Base-by-base conservation (phyloP, 2,113 vertebrate genomes). In the Pluvialis apricaria region DNA sequence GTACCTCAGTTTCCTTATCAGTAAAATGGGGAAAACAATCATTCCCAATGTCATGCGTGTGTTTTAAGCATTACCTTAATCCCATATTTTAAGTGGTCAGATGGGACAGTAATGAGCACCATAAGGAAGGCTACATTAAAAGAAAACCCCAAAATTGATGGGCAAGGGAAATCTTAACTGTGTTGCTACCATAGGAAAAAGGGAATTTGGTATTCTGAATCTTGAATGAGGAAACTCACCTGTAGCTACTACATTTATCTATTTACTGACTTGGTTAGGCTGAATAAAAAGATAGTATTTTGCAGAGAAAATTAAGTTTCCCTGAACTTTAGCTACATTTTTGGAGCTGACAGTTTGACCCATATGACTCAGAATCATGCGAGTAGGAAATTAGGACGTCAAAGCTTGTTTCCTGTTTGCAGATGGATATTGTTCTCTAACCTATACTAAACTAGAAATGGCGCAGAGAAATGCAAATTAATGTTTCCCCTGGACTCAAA, bases 391-490 rank as follows among this genome's bases (percentile, higher is more conserved):
- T 70, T 13, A 71, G 55, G 70, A 93, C 77, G 47, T 88, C 95
- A 96, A 31, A 55, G 32, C 75, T 86, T 73, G 52, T 82, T 96
- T 96, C 97, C 93, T 92, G 86, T 84, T 77, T 75, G 90, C 88
- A 78, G 61, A 71, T 86, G 82, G 60, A 76, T 84, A 94, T 88
- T 96, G 94, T 94, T 93, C 90, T 91, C 64, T 28, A 91, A 28
- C 26, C 15, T 31, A 58, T 18, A 32, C 47, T 80, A 49, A 95
- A 77, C 26, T n/a, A 76, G 44, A 61, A 96, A 72, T 38, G 42
- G 66, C 49, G 52, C 44, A 10, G 15, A 76, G 24, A 92, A 80
- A 92, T 71, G 15, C 66, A 68, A 69, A 85, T 76, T 45, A 51
- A 51, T 51, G 21, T 64, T 94, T 79, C 45, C 57, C 72, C 54